A percentile compares a stretch with the other conserved stretches of the same genome.
Evolutionary conservation across 1,140 invertebrate genomes (phyloP).

Genomic region (Himalopsyche phryganea): DNA sequence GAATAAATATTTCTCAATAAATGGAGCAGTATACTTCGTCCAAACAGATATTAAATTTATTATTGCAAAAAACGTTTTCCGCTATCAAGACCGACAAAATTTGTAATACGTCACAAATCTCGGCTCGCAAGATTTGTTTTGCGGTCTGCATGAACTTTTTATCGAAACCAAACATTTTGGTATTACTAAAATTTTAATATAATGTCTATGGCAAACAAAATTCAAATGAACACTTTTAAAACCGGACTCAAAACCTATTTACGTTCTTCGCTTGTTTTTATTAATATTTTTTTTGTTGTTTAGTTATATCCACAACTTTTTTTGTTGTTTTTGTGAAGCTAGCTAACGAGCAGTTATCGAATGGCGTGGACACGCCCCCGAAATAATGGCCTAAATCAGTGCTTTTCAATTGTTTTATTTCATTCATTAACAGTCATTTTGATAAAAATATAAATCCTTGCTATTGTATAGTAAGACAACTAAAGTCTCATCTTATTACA

Average conservation of each 20-base stretch:
- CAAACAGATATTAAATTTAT: too few relatives aligned
- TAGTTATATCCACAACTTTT: background rate
- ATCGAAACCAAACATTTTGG: too few relatives aligned
- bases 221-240: background rate
- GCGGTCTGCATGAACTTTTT: too few relatives aligned
- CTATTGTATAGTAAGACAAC: too few relatives aligned
- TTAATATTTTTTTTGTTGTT: conserved; percentile 2
- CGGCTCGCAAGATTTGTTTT: too few relatives aligned
- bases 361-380: background rate
- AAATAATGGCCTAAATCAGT: background rate
- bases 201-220: background rate
- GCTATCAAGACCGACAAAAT: too few relatives aligned
- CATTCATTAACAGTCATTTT: background rate
- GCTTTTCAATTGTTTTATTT: background rate
- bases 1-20: too few relatives aligned
- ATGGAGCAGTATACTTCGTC: too few relatives aligned
- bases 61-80: too few relatives aligned
- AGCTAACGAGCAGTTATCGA: conserved; percentile 8
- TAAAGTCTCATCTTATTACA: too few relatives aligned
- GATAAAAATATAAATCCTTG: too few relatives aligned
- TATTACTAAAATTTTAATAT: background rate
- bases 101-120: too few relatives aligned
- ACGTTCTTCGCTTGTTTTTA: background rate
- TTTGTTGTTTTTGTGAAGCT: background rate
- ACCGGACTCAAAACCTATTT: background rate